Base-by-base conservation (phyloP, 2,888 invertebrate genomes). In the Hirtodrosophila duncani region DNA sequence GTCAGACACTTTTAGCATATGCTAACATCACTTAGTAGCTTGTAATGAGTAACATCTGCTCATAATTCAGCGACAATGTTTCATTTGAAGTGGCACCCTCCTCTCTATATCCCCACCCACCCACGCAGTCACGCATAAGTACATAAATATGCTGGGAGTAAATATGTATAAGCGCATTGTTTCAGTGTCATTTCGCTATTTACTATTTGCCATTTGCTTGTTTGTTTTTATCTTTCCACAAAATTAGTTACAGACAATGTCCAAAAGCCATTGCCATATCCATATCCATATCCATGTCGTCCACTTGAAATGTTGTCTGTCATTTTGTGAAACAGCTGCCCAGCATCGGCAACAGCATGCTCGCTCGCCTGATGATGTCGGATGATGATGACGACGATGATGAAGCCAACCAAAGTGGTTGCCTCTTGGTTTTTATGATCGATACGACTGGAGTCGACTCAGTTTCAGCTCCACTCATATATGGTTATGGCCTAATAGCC, bases 251-350 rank as follows among this genome's bases (percentile, higher is more conserved):
- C 58, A 70, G 51, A 59, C 75, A 64, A 63, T 67, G 46, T 44
- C 56, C 24, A 38, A 29, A 27, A 37, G 21, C 29, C 38, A 45
- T 38, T 41, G 16, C 36, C 20, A 11, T 11, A 18, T 7, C 8
- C 16, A 9, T 27, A 11, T 9, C 5, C 9, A 5, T 3, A 26
- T 34, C 30, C 44, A 41, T 36, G 31, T 29, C 37, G 55, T 49
- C 37, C 69, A 64, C 80, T 71, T 45, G 67, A 64, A 79, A 71
- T 75, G 80, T 75, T 67, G 77, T 79, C 71, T 62, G 72, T 72
- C 72, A 80, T 79, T 52, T 56, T 79, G 68, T 10, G 9, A 44
- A 70, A 51, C 75, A 78, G 55, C 63, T 78, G 58, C 36, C 45
- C n/a, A n/a, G n/a, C n/a, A n/a, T n/a, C n/a, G n/a, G n/a, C n/a